Percentiles rank a stretch among this genome's conserved stretches.
Conservation (phyloP, 2,888 invertebrate genomes). For the Geophilus truncorum region DNA sequence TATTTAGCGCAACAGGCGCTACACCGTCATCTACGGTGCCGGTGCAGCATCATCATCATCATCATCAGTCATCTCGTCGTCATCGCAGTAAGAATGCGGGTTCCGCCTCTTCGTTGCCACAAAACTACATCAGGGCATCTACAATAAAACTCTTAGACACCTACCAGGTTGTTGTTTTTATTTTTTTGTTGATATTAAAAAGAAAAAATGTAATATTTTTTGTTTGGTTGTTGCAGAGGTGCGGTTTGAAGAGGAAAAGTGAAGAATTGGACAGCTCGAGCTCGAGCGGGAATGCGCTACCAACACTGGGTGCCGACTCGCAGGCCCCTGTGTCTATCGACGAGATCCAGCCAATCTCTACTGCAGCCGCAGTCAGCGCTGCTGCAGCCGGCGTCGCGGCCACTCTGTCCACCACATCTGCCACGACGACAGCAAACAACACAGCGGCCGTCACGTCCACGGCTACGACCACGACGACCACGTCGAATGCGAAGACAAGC, state of each 20-base stretch:
- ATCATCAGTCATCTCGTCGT: slow-evolving; percentile 38
- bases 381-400: slow-evolving; percentile 59
- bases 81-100: slow-evolving; percentile 32
- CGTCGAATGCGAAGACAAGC: too few relatives aligned
- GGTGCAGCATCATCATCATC: slow-evolving; percentile 36
- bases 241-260: slow-evolving; percentile 48
- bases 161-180: slow-evolving; percentile 52
- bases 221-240: too few relatives aligned
- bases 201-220: neutral
- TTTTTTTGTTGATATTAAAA: neutral
- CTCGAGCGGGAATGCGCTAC: slow-evolving; percentile 46
- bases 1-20: slow-evolving; percentile 35
- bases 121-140: slow-evolving; percentile 61
- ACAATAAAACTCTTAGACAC: slow-evolving; percentile 64
- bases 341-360: too few relatives aligned
- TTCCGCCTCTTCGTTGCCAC: slow-evolving; percentile 44
- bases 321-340: slow-evolving; percentile 42
- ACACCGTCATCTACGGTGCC: slow-evolving; percentile 33
- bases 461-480: slow-evolving; percentile 64
- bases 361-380: slow-evolving; percentile 50
- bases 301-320: slow-evolving; percentile 43
- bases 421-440: slow-evolving; percentile 65
- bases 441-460: slow-evolving; percentile 56
- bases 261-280: slow-evolving; percentile 44
- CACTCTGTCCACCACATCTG: slow-evolving; percentile 53